Evolutionary conservation across 1,140 invertebrate species (phyloP), one percentile per base, ranked within the genome.

Genomic region (Drosophila triauraria): DNA sequence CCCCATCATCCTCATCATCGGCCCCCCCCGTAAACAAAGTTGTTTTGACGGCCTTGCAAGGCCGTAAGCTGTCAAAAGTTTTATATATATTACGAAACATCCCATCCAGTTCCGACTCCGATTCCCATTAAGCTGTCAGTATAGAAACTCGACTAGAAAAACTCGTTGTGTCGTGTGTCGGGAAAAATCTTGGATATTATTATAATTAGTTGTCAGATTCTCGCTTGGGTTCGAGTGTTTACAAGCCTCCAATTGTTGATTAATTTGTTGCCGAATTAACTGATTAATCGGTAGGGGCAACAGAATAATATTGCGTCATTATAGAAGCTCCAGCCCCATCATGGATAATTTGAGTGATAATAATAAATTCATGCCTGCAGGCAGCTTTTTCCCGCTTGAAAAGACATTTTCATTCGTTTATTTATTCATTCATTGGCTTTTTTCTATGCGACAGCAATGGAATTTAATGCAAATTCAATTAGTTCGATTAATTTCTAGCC

Each of bases 381-480:
- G 9, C 13, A 42, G 3, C 20, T 42, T 42, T 25, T 30, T 46
- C 15, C 23, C 35, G 17, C 23, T 17, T 17, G 32, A 8, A 54
- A 15, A n/a, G 25, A 63, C 57, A 23, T 17, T 47, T 12, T 12
- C 30, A 25, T 32, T 47, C 40, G 23, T 46, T 35, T 30, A 68
- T 71, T 23, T 23, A 47, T 46, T 71, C 57, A 69, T 57, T 71
- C 17, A 69, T 1, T 10, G 13, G 17, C 7, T 30, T 53, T 64
- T 64, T 69, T 50, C 23, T 38, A 43, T 7, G 2, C n/a, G 25
- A 42, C 7, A 15, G 27, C 42, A 44, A 25, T 20, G 30, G 12
- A 54, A 77, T 63, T 80, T 75, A 58, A 69, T 80, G 78, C 40
- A 59, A 69, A 80, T 75, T 62, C 50, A 63, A 69, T 80, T 80